Evolutionary conservation across 2,888 invertebrate species (phyloP), one percentile per base, ranked within the genome.

Genomic region (Chrysodeixis includens): DNA sequence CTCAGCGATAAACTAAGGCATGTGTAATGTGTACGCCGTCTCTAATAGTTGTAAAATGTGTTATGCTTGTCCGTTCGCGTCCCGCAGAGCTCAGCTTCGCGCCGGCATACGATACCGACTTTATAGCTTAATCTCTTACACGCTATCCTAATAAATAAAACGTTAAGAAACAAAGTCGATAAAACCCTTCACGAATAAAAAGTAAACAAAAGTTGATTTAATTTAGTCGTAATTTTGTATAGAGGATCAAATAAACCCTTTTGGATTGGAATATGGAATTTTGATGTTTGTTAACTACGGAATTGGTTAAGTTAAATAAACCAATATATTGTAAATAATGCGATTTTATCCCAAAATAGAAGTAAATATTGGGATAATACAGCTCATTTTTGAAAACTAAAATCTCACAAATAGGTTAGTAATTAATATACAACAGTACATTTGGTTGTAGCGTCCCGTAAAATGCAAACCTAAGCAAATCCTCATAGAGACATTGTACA

Each of bases 101-200:
- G 88, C 87, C 87, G 69, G 69, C 78, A 65, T 85, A 86, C 86
- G 81, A 84, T 81, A 83, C 79, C 69, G 71, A 84, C 89, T 94
- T 94, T 94, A 95, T 93, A 89, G 91, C 94, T 94, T 93, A 93
- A 94, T 95, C 93, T 92, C 85, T 84, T 85, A 88, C 88, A 89
- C 86, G 89, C 89, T 83, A 90, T 92, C 90, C 88, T 91, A 90
- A 93, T 94, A 93, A 93, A 93, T 92, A 91, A 90, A 84, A 84
- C 78, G 78, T 85, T 85, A 76, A 79, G 84, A 89, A 91, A 91
- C 88, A 90, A 90, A 87, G 84, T 88, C 81, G 71, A 83, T 74
- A 83, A 81, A 83, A 74, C 69, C 77, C 71, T 79, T 78, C 76
- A 71, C 56, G 35, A 74, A 69, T 55, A 67, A 72, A 74, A 79